Evolutionary conservation across 2,888 invertebrate species (phyloP).

Genomic region (Polyploca ridens): DNA sequence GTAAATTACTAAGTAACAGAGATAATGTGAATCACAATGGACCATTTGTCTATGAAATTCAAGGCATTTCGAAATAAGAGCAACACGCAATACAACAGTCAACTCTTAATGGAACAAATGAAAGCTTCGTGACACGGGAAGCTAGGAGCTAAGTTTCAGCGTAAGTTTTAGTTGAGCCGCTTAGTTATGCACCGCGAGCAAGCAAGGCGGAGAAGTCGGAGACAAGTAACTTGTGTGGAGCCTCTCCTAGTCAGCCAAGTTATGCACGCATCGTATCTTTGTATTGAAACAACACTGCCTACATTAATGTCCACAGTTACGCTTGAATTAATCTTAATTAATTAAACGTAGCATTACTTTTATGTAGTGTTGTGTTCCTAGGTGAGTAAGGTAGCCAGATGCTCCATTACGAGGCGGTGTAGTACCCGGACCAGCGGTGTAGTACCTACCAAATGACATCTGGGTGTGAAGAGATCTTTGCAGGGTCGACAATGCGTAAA

Average conservation of each 20-base stretch:
- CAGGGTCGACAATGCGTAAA: no score
- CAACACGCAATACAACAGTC: slow-evolving; percentile 29
- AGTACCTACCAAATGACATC: no score
- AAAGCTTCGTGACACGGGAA: slow-evolving; percentile 50
- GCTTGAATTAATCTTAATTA: slow-evolving; percentile 30
- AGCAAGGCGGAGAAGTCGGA: slow-evolving; percentile 28
- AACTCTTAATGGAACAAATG: slow-evolving; percentile 56
- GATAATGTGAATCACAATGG: slow-evolving; percentile 24
- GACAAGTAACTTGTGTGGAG: slow-evolving; percentile 49
- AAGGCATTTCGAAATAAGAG: slow-evolving; percentile 33
- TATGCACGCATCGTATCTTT: slow-evolving; percentile 51
- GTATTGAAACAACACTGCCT: slow-evolving; percentile 42
- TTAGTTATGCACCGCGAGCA: slow-evolving; percentile 58
- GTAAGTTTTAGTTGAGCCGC: slow-evolving; percentile 51
- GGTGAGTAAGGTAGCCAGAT: no score
- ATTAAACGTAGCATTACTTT: no score
- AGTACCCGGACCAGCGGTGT: no score
- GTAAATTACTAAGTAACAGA: slow-evolving; percentile 14
- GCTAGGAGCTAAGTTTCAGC: slow-evolving; percentile 56
- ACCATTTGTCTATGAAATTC: slow-evolving; percentile 35
- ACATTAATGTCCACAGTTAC: slow-evolving; percentile 49
- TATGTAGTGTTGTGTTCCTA: no score
- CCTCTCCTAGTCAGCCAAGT: slow-evolving; percentile 44
- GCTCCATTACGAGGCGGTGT: no score
- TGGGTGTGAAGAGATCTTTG: no score